Evolutionary conservation across 2,797 vertebrate species (phyloP).

Genomic region (Bradypodion ventrale): DNA sequence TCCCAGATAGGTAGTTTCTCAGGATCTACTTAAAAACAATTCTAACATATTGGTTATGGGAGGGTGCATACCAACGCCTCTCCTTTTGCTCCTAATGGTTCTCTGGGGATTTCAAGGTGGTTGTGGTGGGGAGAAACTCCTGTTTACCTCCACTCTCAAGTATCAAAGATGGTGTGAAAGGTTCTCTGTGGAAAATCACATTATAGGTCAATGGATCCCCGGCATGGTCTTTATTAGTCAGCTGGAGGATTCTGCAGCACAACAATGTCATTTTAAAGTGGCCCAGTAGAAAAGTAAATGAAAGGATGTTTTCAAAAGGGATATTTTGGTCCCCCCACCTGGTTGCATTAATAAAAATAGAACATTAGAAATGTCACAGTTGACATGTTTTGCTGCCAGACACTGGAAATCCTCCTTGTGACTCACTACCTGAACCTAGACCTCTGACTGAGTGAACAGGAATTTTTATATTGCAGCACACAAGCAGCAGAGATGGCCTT

Average conservation of each 20-base stretch:
- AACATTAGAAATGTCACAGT: slow-evolving; percentile 75
- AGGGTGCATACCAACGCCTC: no score
- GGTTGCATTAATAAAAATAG: slow-evolving; percentile 69
- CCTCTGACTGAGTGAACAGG: slow-evolving; percentile 82
- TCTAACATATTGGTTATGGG: background rate
- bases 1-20: background rate
- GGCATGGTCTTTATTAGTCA: slow-evolving; percentile 1
- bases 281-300: slow-evolving; percentile 72
- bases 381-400: slow-evolving; percentile 72
- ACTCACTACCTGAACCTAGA: slow-evolving; percentile 78
- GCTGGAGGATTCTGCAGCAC: slow-evolving; percentile 63
- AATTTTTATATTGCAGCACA: slow-evolving; percentile 70
- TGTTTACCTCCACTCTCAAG: background rate
- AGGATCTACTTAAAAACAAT: background rate
- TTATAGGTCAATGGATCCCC: background rate
- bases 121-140: background rate
- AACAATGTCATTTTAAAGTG: slow-evolving; percentile 55
- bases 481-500: slow-evolving; percentile 44
- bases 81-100: background rate
- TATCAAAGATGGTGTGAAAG: background rate
- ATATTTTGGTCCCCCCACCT: background rate
- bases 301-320: slow-evolving; percentile 58
- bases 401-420: slow-evolving; percentile 77
- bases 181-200: background rate
- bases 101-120: background rate